These are phyloP conservation scores for Gymnocephalus cernua DNA, from an alignment of 2,113 vertebrate genomes.

Conservation along the genomic window DNA sequence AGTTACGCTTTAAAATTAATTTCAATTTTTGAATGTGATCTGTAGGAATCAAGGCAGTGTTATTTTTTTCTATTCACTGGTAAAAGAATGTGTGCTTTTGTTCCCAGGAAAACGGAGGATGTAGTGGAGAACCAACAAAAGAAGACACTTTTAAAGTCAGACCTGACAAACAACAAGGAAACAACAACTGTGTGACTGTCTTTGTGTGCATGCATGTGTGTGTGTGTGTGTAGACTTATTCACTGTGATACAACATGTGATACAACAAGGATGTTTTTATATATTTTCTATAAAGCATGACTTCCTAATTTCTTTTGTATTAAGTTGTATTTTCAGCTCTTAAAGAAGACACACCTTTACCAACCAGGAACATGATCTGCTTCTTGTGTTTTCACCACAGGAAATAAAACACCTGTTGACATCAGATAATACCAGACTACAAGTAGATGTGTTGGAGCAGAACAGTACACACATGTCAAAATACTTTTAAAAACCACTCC, in stretches of 20 bases:
- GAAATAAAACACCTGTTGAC: neutral
- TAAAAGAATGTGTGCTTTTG: neutral
- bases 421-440: neutral
- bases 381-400: neutral
- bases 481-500: neutral
- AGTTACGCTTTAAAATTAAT: too few species aligned
- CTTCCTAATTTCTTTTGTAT: neutral
- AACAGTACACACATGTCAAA: constrained; percentile 2
- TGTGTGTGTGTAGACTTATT: neutral
- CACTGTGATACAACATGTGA: neutral
- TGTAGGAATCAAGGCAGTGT: neutral
- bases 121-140: constrained; percentile 51
- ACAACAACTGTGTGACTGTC: constrained; percentile 58
- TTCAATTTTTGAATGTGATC: neutral
- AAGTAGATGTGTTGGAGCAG: neutral
- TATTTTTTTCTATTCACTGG: neutral
- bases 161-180: constrained; percentile 60
- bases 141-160: constrained; percentile 54
- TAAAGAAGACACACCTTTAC: constrained; percentile 10
- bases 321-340: constrained; percentile 38
- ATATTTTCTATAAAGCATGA: constrained; percentile 14
- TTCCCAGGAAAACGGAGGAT: constrained; percentile 64
- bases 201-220: neutral
- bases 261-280: neutral
- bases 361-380: neutral